Conservation (phyloP, 2,888 invertebrate species). For the Macrostomum cliftonense region DNA sequence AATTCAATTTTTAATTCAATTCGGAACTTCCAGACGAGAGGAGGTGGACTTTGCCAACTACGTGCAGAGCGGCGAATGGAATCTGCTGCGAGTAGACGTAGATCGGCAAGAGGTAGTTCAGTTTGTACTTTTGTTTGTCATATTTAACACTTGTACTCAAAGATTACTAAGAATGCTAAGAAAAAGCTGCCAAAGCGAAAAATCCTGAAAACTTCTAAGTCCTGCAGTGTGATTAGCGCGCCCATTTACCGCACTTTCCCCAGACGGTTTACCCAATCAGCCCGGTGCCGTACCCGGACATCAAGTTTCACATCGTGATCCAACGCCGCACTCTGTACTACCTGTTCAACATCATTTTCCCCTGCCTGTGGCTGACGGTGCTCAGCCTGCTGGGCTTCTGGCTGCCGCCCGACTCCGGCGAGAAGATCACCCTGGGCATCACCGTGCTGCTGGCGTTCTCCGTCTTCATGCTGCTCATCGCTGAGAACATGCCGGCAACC, state of each 20-base stretch:
- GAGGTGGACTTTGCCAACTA: slow-evolving; percentile 43
- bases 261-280: slow-evolving; percentile 39
- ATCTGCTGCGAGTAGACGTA: slow-evolving; percentile 39
- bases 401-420: slow-evolving; percentile 35
- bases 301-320: slow-evolving; percentile 42
- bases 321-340: slow-evolving; percentile 33
- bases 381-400: slow-evolving; percentile 34
- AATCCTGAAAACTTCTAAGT: too few species aligned
- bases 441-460: slow-evolving; percentile 40
- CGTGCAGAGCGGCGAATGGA: slow-evolving; percentile 46
- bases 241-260: too few species aligned
- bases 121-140: too few species aligned
- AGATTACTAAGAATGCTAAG: too few species aligned
- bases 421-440: slow-evolving; percentile 36
- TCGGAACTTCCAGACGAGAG: background rate
- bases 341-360: slow-evolving; percentile 36
- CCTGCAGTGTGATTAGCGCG: too few species aligned
- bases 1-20: too few species aligned
- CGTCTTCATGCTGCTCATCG: slow-evolving; percentile 40
- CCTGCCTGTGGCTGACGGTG: slow-evolving; percentile 35
- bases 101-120: slow-evolving; percentile 39
- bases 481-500: slow-evolving; percentile 40
- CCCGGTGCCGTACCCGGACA: slow-evolving; percentile 43
- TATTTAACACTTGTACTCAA: too few species aligned
- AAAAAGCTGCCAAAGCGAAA: too few species aligned